Evolutionary conservation across 2,797 vertebrate genomes (phyloP).

Genomic region (Chaenodraco wilsoni): DNA sequence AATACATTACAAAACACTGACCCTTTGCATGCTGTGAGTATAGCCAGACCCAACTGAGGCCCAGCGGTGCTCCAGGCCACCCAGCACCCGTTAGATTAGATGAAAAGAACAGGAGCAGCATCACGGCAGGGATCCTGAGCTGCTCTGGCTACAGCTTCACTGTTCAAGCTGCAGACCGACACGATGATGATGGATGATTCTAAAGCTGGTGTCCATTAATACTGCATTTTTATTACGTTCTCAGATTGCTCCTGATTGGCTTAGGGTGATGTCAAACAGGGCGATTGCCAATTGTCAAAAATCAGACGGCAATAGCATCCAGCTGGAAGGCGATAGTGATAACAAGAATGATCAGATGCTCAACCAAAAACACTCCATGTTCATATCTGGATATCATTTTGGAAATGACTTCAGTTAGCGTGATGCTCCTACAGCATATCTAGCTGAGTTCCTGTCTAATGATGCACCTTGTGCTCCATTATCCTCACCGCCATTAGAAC

Average conservation of each 20-base stretch:
- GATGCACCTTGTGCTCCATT: constrained; percentile 27
- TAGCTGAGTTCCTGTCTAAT: constrained; percentile 38
- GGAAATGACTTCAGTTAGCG: constrained; percentile 76
- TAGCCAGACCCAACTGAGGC: constrained; percentile 41
- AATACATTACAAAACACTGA: constrained; percentile 17
- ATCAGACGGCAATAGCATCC: constrained; percentile 64
- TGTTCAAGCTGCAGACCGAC: constrained; percentile 15
- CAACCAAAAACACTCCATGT: constrained; percentile 62
- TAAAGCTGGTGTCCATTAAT: constrained; percentile 50
- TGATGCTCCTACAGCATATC: constrained; percentile 63
- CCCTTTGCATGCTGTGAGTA: constrained; percentile 27
- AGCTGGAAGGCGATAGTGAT: constrained; percentile 69
- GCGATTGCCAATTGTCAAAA: constrained; percentile 65
- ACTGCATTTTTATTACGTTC: constrained; percentile 32
- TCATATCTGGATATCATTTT: constrained; percentile 70
- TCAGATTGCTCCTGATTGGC: constrained; percentile 36
- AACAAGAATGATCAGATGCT: constrained; percentile 74
- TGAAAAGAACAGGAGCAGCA: constrained; percentile 48
- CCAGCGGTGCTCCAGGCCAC: constrained; percentile 43
- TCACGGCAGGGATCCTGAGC: constrained; percentile 26
- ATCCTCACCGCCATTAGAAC: constrained; percentile 12
- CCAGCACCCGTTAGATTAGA: constrained; percentile 61
- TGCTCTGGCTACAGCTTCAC: constrained; percentile 13
- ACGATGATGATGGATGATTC: constrained; percentile 27
- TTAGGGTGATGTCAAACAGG: constrained; percentile 62